phyloP scores from a whole-genome alignment of 2,113 vertebrate genomes.

The Motacilla tschutschensis region DNA sequence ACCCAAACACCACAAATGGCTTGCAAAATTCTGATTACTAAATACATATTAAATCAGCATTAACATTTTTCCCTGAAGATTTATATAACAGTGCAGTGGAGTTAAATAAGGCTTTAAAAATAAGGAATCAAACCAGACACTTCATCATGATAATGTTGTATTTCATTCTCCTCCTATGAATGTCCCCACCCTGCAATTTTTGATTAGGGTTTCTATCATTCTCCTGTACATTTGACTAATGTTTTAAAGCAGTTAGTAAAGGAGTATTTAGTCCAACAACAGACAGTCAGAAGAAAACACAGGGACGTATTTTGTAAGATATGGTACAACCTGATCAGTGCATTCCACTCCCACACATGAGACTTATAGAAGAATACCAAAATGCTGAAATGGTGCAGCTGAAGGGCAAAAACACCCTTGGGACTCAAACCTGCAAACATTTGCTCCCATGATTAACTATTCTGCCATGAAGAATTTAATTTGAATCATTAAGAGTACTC shows the following conservation, averaged over 20 bases:
- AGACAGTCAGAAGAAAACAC: background rate
- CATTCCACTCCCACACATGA: background rate
- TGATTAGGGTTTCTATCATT: background rate
- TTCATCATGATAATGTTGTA: background rate
- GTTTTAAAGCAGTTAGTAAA: background rate
- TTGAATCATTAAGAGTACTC: slow-evolving; percentile 6
- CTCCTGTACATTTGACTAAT: background rate
- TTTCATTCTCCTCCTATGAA: background rate
- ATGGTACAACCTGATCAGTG: background rate
- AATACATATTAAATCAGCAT: slow-evolving; percentile 43
- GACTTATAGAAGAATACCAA: background rate
- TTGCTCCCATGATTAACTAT: slow-evolving; percentile 43
- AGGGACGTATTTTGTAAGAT: background rate
- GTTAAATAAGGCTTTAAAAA: slow-evolving; percentile 9
- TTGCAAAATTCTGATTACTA: slow-evolving; percentile 12
- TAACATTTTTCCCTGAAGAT: slow-evolving; percentile 14
- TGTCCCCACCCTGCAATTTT: background rate
- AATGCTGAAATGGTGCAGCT: background rate
- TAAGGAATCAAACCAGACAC: background rate
- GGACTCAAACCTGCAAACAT: slow-evolving; percentile 19
- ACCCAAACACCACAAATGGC: background rate
- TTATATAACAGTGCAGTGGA: background rate
- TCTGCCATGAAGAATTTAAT: slow-evolving; percentile 6
- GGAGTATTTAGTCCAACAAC: background rate
- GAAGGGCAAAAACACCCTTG: slow-evolving; percentile 13